Evolutionary conservation across 2,888 invertebrate species (phyloP).

Genomic region (Agrilus mali): DNA sequence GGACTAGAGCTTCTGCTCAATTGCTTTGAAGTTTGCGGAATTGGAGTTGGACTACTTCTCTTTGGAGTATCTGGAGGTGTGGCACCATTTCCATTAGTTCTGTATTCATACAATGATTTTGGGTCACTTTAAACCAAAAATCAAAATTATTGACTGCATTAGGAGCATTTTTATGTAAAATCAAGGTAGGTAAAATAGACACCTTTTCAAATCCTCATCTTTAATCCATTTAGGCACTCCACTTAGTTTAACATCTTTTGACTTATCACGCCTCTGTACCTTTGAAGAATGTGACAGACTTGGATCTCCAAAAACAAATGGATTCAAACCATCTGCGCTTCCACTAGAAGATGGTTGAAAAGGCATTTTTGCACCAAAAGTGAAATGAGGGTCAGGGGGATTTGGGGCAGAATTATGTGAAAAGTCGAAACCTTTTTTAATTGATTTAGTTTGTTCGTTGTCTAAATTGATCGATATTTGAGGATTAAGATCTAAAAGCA

Average conservation of each 20-base stretch:
- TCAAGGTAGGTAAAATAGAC: constrained; percentile 20
- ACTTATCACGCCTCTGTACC: constrained; percentile 27
- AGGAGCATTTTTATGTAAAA: not conserved
- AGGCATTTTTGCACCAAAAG: constrained; percentile 14
- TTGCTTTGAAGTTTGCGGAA: constrained; percentile 34
- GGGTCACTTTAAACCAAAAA: too few species aligned
- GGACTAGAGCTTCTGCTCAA: constrained; percentile 46
- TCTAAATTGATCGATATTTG: constrained; percentile 16
- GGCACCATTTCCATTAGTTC: constrained; percentile 66
- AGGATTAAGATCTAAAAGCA: constrained; percentile 12
- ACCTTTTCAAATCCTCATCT: constrained; percentile 35
- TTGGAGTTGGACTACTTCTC: constrained; percentile 38
- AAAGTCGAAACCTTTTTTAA: constrained; percentile 47
- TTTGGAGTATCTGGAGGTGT: constrained; percentile 59
- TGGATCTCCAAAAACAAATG: constrained; percentile 34
- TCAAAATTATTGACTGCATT: too few species aligned
- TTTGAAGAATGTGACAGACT: constrained; percentile 25
- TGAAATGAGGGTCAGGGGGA: constrained; percentile 19
- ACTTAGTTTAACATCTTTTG: constrained; percentile 34
- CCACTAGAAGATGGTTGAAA: constrained; percentile 12
- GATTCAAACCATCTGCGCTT: constrained; percentile 24
- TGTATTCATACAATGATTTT: constrained; percentile 58
- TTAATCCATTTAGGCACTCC: constrained; percentile 46
- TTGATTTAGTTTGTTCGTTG: constrained; percentile 18
- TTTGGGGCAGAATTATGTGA: constrained; percentile 25